phyloP scores from a whole-genome alignment of 2,113 vertebrate species.

The Rhinolophus sinicus region DNA sequence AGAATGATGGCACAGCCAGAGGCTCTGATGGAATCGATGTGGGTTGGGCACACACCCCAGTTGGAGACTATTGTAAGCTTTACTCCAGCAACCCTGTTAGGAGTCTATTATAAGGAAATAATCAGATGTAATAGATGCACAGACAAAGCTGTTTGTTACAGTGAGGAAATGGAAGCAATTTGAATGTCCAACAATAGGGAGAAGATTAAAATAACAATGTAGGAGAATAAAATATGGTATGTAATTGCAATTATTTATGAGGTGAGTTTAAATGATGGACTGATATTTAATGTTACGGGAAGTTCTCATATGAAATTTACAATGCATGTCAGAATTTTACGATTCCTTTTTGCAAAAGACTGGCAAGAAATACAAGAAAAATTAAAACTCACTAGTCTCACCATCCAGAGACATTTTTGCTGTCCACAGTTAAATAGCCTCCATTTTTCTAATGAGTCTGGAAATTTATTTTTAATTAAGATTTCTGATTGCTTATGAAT shows the following conservation, averaged over 20 bases:
- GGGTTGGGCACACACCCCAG: background rate
- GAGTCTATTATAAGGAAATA: conserved; percentile 1
- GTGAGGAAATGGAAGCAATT: background rate
- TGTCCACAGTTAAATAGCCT: background rate
- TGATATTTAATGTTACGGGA: conserved; percentile 13
- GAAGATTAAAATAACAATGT: conserved; percentile 13
- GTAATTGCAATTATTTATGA: conserved; percentile 15
- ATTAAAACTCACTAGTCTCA: background rate
- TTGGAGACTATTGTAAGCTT: background rate
- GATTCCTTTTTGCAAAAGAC: background rate
- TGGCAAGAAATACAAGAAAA: background rate
- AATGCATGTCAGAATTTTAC: conserved; percentile 32
- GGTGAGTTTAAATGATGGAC: background rate
- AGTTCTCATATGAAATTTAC: conserved; percentile 12
- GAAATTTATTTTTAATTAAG: conserved; percentile 31
- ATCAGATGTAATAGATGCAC: background rate
- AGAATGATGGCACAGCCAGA: background rate
- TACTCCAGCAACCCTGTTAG: background rate
- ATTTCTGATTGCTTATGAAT: conserved; percentile 24
- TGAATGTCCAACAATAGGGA: background rate
- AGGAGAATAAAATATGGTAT: background rate
- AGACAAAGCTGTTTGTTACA: background rate
- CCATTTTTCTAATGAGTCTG: background rate
- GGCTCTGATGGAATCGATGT: background rate
- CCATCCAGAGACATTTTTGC: background rate